Conservation (phyloP, 2,113 vertebrate species). For the Vanacampus margaritifer region DNA sequence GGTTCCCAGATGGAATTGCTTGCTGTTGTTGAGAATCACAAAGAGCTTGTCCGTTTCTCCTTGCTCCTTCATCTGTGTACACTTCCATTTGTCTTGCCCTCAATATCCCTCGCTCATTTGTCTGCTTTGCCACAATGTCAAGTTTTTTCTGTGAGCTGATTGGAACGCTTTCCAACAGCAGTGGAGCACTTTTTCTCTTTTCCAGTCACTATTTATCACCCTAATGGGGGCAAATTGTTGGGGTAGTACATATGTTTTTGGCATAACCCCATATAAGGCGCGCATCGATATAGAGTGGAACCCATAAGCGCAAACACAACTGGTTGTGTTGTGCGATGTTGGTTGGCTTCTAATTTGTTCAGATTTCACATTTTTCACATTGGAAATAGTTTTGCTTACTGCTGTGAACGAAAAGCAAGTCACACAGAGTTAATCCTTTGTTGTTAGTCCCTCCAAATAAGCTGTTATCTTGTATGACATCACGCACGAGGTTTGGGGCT, state of each 20-base stretch:
- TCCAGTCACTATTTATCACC: slow-evolving; percentile 27
- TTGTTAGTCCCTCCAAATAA: no score
- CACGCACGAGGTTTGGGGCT: no score
- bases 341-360: not conserved
- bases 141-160: slow-evolving; percentile 23
- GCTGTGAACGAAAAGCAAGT: no score
- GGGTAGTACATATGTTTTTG: slow-evolving; percentile 17
- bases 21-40: slow-evolving; percentile 36
- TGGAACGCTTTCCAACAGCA: slow-evolving; percentile 23
- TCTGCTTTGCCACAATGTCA: slow-evolving; percentile 22
- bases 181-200: slow-evolving; percentile 8
- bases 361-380: not conserved
- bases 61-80: slow-evolving; percentile 44
- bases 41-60: slow-evolving; percentile 31
- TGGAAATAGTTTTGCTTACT: not conserved
- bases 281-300: slow-evolving; percentile 14
- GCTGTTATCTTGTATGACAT: no score
- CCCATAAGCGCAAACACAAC: not conserved
- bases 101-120: slow-evolving; percentile 23
- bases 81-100: slow-evolving; percentile 45
- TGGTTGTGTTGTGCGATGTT: not conserved
- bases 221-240: slow-evolving; percentile 28
- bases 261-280: slow-evolving; percentile 3
- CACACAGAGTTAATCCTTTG: no score
- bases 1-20: slow-evolving; percentile 48